These are phyloP conservation scores for Pleuronectes platessa DNA, from an alignment of 2,113 vertebrate species.

Conservation along the genomic window DNA sequence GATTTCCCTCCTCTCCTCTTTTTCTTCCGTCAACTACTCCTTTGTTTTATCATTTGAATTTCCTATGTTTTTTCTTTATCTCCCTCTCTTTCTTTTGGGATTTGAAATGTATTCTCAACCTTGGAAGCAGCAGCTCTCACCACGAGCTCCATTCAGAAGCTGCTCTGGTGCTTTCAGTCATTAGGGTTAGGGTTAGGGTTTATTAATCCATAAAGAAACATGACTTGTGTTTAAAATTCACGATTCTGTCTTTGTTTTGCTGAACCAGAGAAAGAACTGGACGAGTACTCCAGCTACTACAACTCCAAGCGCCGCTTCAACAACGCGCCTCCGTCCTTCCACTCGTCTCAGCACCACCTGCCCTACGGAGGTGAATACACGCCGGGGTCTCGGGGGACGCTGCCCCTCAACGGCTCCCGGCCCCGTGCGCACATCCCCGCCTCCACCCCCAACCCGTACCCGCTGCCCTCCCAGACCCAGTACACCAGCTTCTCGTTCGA, in stretches of 20 bases:
- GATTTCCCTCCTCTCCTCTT: too few species aligned
- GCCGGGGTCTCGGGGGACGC: constrained; percentile 83
- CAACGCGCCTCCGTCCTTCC: constrained; percentile 81
- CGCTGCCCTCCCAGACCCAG: constrained; percentile 73
- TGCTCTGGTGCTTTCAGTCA: neutral
- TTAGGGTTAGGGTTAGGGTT: too few species aligned
- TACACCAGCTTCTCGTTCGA: constrained; percentile 73
- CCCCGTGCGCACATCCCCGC: constrained; percentile 78
- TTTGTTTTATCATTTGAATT: too few species aligned
- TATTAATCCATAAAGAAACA: neutral
- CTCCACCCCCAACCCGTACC: constrained; percentile 84
- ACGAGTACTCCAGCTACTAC: constrained; percentile 89
- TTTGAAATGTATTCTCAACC: neutral
- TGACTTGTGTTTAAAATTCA: neutral
- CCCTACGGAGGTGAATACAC: constrained; percentile 80
- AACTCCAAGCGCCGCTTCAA: constrained; percentile 83
- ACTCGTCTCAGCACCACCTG: constrained; percentile 85
- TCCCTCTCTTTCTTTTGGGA: too few species aligned
- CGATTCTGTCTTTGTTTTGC: neutral
- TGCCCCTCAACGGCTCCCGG: constrained; percentile 85
- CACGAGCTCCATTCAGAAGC: neutral
- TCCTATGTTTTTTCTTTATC: too few species aligned
- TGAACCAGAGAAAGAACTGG: constrained; percentile 87
- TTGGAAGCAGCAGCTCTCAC: neutral
- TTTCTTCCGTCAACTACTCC: too few species aligned